These are phyloP conservation scores for Bryconaethiops microstoma DNA, from an alignment of 2,797 vertebrate species.

Conservation along the genomic window DNA sequence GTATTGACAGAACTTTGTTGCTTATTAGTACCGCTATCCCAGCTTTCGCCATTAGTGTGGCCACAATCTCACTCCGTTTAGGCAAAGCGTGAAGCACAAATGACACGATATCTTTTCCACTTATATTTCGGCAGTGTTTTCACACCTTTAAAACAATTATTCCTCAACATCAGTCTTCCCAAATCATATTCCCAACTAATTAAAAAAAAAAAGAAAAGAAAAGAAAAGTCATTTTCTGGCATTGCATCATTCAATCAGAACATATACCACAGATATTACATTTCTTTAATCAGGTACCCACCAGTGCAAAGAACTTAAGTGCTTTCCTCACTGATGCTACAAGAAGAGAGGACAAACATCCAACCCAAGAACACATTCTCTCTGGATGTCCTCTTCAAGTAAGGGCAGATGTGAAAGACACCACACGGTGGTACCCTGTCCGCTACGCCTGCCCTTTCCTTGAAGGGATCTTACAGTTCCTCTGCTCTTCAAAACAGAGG, in stretches of 20 bases:
- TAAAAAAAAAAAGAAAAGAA: slow-evolving; percentile 31
- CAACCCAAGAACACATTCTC: slow-evolving; percentile 4
- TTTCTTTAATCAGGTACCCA: slow-evolving; percentile 20
- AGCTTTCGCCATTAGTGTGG: slow-evolving; percentile 64
- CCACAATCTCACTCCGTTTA: background rate
- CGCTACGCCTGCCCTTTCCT: slow-evolving; percentile 25
- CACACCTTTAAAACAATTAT: background rate
- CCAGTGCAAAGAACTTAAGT: slow-evolving; percentile 12
- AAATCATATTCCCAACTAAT: slow-evolving; percentile 30
- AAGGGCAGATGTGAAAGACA: slow-evolving; percentile 33
- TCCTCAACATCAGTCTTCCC: background rate
- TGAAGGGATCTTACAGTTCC: slow-evolving; percentile 22
- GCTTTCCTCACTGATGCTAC: slow-evolving; percentile 6
- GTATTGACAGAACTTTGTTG: slow-evolving; percentile 71
- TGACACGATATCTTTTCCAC: slow-evolving; percentile 15
- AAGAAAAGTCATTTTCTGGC: background rate
- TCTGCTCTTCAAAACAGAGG: slow-evolving; percentile 22
- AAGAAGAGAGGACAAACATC: background rate
- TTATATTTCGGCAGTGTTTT: slow-evolving; percentile 11
- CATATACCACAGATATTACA: slow-evolving; percentile 10
- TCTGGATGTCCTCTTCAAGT: slow-evolving; percentile 20
- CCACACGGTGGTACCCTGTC: slow-evolving; percentile 60
- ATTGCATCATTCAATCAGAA: slow-evolving; percentile 3
- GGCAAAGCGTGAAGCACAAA: background rate
- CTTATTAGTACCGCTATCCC: slow-evolving; percentile 77